Conservation (phyloP, 64 coral and sea anemone species). For the Stichodactyla helianthus region DNA sequence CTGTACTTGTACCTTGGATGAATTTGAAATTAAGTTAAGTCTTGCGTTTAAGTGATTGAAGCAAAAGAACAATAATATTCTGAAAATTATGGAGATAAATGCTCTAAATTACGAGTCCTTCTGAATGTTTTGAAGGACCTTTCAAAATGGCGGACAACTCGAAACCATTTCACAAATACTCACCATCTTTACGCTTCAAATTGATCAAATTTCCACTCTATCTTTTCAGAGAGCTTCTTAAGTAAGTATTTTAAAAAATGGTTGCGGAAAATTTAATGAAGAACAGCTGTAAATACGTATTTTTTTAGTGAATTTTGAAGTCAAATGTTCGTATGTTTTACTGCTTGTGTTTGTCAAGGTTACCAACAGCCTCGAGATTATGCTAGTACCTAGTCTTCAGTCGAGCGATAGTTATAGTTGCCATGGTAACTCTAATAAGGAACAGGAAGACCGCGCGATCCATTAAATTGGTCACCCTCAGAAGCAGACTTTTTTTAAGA, state of each 20-base stretch:
- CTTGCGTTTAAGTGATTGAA: not conserved
- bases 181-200: not conserved
- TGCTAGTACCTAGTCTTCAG: not conserved
- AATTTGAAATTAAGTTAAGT: not conserved
- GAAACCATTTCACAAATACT: not conserved
- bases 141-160: slow-evolving; percentile 4
- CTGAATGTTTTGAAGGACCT: not conserved
- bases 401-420: not conserved
- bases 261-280: not conserved
- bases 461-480: not conserved
- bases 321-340: not conserved
- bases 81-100: not conserved
- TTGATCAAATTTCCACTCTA: not conserved
- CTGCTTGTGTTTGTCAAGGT: slow-evolving; percentile 7
- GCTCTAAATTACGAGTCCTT: not conserved
- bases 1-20: not conserved
- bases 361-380: not conserved
- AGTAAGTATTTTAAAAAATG: not conserved
- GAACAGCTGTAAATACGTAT: not conserved
- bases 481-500: too few relatives aligned
- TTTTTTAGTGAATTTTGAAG: not conserved
- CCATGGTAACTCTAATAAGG: not conserved
- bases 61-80: not conserved
- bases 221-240: not conserved
- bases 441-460: not conserved